phyloP scores from a whole-genome alignment of 1,140 invertebrate genomes.

The Temnothorax nylanderi region DNA sequence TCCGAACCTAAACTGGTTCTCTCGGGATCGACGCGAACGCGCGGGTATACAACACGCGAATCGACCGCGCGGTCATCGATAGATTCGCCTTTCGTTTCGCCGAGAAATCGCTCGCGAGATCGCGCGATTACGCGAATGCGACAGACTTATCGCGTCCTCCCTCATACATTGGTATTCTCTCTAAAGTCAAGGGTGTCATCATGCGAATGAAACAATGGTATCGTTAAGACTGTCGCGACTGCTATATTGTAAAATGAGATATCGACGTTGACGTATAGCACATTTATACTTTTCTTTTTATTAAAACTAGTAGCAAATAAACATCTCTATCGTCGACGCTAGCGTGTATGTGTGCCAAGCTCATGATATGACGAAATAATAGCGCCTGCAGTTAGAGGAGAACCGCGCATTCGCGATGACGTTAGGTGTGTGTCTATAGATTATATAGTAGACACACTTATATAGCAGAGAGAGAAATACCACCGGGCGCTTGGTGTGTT shows the following conservation, averaged over 20 bases:
- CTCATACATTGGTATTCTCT: slow-evolving; percentile 12
- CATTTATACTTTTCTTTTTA: slow-evolving; percentile 1
- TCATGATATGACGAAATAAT: slow-evolving; percentile 55
- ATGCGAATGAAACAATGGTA: not conserved
- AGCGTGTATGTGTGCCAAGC: slow-evolving; percentile 22
- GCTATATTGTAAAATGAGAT: not conserved
- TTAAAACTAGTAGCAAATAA: slow-evolving; percentile 9
- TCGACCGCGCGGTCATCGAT: slow-evolving; percentile 50
- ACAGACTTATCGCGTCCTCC: not conserved
- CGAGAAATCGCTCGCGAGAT: slow-evolving; percentile 17
- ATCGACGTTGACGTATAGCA: not conserved
- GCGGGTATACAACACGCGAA: slow-evolving; percentile 26
- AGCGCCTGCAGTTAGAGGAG: slow-evolving; percentile 50
- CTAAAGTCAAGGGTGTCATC: not conserved
- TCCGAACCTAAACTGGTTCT: slow-evolving; percentile 72
- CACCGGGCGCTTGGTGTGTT: slow-evolving; percentile 9
- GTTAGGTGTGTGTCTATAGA: slow-evolving; percentile 24
- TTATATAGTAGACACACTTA: slow-evolving; percentile 12
- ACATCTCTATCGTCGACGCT: not conserved
- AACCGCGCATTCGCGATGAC: slow-evolving; percentile 25
- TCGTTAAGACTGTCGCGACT: not conserved
- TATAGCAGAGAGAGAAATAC: slow-evolving; percentile 25
- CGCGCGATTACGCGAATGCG: slow-evolving; percentile 28
- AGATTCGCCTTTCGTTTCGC: slow-evolving; percentile 41
- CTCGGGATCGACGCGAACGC: slow-evolving; percentile 54